Percentiles rank a stretch among this genome's conserved stretches.
These are phyloP conservation scores for Athalia cordata DNA, from an alignment of 2,888 invertebrate genomes.

Conservation along the genomic window DNA sequence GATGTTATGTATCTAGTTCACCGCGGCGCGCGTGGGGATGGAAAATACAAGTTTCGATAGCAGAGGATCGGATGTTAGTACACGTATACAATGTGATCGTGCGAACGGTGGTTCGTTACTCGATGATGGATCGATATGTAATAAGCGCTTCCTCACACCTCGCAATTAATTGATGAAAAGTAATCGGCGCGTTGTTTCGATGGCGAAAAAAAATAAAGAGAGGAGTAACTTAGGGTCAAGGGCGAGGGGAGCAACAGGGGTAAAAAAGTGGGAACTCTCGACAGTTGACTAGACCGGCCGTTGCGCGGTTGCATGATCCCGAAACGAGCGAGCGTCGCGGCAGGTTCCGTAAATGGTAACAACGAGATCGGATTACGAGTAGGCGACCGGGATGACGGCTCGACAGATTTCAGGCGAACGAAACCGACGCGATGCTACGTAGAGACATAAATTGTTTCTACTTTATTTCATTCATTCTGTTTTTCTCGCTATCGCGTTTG, in stretches of 20 bases:
- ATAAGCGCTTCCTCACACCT: not conserved
- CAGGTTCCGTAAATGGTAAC: conserved; percentile 22
- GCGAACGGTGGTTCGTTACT: conserved; percentile 5
- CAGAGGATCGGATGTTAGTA: not conserved
- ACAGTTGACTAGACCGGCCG: too few relatives aligned
- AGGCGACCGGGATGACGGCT: not conserved
- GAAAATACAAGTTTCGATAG: too few relatives aligned
- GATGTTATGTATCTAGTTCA: too few relatives aligned
- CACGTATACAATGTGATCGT: too few relatives aligned
- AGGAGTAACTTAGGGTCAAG: not conserved
- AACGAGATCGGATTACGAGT: conserved; percentile 38
- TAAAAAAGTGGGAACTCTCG: not conserved
- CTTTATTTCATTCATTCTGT: not conserved
- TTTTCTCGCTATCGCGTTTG: not conserved
- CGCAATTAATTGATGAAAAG: not conserved
- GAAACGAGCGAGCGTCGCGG: not conserved
- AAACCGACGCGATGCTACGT: not conserved
- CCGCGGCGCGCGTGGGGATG: too few relatives aligned
- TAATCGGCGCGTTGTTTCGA: not conserved
- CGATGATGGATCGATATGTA: conserved; percentile 19
- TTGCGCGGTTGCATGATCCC: not conserved
- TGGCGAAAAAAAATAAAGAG: not conserved
- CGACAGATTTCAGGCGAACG: conserved; percentile 29
- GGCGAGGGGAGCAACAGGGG: not conserved
- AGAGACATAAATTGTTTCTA: too few relatives aligned